Conservation (phyloP, 2,113 vertebrate species). For the Lethenteron camtschaticum region DNA sequence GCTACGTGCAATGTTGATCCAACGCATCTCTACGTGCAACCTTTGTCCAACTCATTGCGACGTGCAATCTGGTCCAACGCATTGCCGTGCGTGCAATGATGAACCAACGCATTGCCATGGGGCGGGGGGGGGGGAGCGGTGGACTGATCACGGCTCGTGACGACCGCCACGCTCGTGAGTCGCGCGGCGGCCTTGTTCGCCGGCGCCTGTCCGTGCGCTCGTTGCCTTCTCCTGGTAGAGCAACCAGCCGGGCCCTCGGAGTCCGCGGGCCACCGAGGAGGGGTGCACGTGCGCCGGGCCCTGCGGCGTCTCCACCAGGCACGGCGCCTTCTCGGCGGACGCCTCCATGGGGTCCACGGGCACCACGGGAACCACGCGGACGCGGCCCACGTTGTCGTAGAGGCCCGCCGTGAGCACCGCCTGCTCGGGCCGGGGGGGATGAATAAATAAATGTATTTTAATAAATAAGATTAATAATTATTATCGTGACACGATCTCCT, state of each 20-base stretch:
- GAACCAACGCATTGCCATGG: too few relatives aligned
- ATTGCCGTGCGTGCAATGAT: too few relatives aligned
- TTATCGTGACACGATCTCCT: neutral
- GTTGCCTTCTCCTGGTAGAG: slow-evolving; percentile 85
- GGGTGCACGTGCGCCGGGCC: slow-evolving; percentile 78
- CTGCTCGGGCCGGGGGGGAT: slow-evolving; percentile 17
- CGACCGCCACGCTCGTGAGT: too few relatives aligned
- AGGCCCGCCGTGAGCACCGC: slow-evolving; percentile 66
- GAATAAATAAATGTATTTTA: neutral
- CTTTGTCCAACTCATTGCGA: too few relatives aligned
- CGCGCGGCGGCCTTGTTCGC: too few relatives aligned
- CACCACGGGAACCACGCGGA: slow-evolving; percentile 27
- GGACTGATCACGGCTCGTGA: too few relatives aligned
- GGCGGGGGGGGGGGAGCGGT: too few relatives aligned
- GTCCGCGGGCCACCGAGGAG: slow-evolving; percentile 65
- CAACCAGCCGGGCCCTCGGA: slow-evolving; percentile 72
- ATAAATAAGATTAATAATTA: neutral
- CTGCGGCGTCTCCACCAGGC: slow-evolving; percentile 63
- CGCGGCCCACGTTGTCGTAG: slow-evolving; percentile 64
- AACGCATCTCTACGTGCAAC: too few relatives aligned
- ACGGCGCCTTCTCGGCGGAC: slow-evolving; percentile 44
- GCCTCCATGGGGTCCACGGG: slow-evolving; percentile 65
- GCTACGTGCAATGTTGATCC: too few relatives aligned
- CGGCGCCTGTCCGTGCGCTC: too few relatives aligned
- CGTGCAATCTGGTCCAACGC: too few relatives aligned